Percentiles rank a stretch among this genome's conserved stretches.
These are phyloP conservation scores for Pycnonotus jocosus DNA, from an alignment of 2,113 vertebrate genomes.

Conservation along the genomic window DNA sequence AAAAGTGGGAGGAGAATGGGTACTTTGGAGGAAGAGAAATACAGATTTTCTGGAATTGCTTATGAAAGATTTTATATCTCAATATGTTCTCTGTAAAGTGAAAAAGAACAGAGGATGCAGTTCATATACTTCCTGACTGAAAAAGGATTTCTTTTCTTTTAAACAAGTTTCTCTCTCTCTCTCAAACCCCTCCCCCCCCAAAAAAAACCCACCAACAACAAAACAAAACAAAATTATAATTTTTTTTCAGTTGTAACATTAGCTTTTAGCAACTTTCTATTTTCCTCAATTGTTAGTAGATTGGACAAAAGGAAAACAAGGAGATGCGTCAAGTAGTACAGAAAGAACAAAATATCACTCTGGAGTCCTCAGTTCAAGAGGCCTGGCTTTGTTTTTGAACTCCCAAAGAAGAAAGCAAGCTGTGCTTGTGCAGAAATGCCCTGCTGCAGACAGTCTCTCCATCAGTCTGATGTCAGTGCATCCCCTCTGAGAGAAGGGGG, in stretches of 20 bases:
- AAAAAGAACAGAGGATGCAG: background rate
- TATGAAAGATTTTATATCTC: background rate
- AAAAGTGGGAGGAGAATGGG: background rate
- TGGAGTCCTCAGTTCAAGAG: background rate
- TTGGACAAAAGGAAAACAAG: background rate
- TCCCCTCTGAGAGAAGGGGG: background rate
- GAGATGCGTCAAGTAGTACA: rapidly evolving
- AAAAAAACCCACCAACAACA: background rate
- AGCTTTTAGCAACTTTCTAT: background rate
- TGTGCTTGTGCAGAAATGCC: background rate
- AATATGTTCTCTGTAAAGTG: background rate
- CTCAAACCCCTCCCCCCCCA: too few relatives aligned
- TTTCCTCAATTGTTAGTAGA: background rate
- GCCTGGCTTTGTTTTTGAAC: background rate
- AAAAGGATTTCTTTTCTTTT: background rate
- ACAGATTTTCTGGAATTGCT: background rate
- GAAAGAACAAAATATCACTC: background rate
- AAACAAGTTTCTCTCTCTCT: background rate
- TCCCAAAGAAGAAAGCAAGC: background rate
- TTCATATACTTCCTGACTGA: background rate
- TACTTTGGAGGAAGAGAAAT: background rate
- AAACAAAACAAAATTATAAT: too few relatives aligned
- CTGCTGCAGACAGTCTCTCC: background rate
- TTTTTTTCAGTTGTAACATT: background rate
- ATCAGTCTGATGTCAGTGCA: background rate